Evolutionary conservation across 2,888 invertebrate species (phyloP).

Genomic region (Apotomis capreana): DNA sequence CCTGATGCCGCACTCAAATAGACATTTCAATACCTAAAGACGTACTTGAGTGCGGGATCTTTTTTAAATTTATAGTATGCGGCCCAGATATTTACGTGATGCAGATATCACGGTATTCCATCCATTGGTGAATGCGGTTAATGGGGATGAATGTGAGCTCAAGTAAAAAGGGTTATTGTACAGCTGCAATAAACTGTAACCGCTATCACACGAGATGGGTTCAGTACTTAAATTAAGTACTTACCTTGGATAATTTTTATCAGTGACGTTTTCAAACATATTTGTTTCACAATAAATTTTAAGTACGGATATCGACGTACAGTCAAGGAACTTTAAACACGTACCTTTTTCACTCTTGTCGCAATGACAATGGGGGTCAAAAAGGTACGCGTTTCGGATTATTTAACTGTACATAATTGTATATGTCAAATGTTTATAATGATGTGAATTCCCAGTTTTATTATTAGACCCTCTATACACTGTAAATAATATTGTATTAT

Average conservation of each 20-base stretch:
- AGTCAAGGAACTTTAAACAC: background rate
- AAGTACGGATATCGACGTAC: background rate
- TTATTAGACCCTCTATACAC: background rate
- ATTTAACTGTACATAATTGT: too few species aligned
- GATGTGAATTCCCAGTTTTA: background rate
- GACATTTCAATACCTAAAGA: too few species aligned
- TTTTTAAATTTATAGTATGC: too few species aligned
- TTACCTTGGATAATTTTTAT: conserved; percentile 11
- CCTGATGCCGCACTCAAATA: too few species aligned
- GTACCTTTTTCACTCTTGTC: too few species aligned
- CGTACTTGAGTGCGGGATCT: too few species aligned
- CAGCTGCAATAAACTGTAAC: background rate
- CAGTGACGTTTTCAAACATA: conserved; percentile 19
- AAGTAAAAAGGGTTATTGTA: background rate
- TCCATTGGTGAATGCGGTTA: background rate
- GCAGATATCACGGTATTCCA: background rate
- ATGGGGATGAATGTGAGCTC: conserved; percentile 4
- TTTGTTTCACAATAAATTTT: conserved; percentile 13
- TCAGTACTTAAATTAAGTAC: conserved; percentile 19
- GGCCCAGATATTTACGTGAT: background rate
- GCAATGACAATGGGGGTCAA: too few species aligned
- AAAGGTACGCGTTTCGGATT: too few species aligned
- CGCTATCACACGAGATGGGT: background rate
- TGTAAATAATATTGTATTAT: too few species aligned
- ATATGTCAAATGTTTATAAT: background rate